Conservation (phyloP, 2,888 invertebrate species). For the Osmoderma eremita region DNA sequence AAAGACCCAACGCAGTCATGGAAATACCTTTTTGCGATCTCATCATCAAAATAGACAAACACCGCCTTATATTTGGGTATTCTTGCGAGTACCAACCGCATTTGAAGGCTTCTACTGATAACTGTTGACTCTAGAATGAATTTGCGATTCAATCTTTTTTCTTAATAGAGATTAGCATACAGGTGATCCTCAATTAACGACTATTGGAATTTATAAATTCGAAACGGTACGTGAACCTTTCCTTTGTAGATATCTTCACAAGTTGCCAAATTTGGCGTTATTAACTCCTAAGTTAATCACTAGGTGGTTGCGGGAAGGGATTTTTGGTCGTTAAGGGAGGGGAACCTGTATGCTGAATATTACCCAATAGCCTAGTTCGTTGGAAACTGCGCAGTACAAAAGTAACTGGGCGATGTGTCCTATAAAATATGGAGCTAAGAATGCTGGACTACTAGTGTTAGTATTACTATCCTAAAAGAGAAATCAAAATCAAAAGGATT, state of each 20-base stretch:
- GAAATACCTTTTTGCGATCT: conserved; percentile 40
- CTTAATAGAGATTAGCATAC: background rate
- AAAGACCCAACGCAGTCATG: conserved; percentile 44
- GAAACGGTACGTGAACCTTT: no score
- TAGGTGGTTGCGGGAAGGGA: no score
- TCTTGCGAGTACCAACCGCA: conserved; percentile 41
- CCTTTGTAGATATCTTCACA: no score
- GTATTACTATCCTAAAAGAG: background rate
- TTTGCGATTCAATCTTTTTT: no score
- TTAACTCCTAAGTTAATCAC: no score
- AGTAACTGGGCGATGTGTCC: conserved; percentile 47
- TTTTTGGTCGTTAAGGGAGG: no score
- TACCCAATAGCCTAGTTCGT: conserved; percentile 47
- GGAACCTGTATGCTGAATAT: no score
- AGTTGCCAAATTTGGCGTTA: no score
- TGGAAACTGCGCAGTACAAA: conserved; percentile 45
- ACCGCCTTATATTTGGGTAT: conserved; percentile 38
- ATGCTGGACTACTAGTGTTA: background rate
- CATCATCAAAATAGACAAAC: conserved; percentile 40
- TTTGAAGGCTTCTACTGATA: conserved; percentile 30
- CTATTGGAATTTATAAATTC: no score
- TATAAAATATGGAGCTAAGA: conserved; percentile 43
- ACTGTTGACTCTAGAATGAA: conserved; percentile 40
- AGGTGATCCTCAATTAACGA: no score
- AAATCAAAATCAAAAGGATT: no score